Percentiles rank a stretch among this genome's conserved stretches.
Conservation (phyloP, 1,140 invertebrate species). For the Ceratitis capitata region DNA sequence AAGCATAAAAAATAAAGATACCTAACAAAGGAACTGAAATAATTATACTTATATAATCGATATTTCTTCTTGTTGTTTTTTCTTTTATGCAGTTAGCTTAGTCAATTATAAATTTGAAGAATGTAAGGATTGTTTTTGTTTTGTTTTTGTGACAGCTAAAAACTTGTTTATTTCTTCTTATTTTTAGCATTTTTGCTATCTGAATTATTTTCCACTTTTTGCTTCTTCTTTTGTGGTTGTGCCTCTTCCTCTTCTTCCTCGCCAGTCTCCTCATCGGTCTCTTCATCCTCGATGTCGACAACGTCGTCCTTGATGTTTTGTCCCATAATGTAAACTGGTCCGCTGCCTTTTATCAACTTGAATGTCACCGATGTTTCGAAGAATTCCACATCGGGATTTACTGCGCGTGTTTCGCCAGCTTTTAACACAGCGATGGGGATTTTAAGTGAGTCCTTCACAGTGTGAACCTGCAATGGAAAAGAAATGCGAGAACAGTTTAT, state of each 20-base stretch:
- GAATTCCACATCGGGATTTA: slow-evolving; percentile 82
- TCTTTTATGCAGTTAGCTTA: slow-evolving; percentile 30
- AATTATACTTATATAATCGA: background rate
- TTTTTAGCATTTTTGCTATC: slow-evolving; percentile 69
- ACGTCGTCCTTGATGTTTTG: slow-evolving; percentile 78
- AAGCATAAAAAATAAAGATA: background rate
- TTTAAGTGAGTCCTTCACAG: slow-evolving; percentile 83
- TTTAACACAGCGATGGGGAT: slow-evolving; percentile 82
- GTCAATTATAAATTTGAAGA: slow-evolving; percentile 28
- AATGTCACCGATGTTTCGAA: slow-evolving; percentile 86
- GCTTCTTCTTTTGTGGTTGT: slow-evolving; percentile 68
- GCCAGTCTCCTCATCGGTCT: slow-evolving; percentile 79
- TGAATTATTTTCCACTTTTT: slow-evolving; percentile 73
- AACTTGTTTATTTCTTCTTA: slow-evolving; percentile 63
- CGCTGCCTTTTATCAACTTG: slow-evolving; percentile 75
- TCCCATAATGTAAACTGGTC: slow-evolving; percentile 84
- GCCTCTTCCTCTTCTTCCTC: slow-evolving; percentile 74
- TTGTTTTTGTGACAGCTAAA: slow-evolving; percentile 39
- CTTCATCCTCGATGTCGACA: slow-evolving; percentile 81
- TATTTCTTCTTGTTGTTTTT: no score
- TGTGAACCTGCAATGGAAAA: slow-evolving; percentile 73
- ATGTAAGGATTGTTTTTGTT: slow-evolving; percentile 37
- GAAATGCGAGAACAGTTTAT: background rate
- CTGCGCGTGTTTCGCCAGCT: slow-evolving; percentile 79
- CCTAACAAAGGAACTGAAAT: background rate